phyloP scores from a whole-genome alignment of 1,140 invertebrate genomes.

The Papilio machaon region DNA sequence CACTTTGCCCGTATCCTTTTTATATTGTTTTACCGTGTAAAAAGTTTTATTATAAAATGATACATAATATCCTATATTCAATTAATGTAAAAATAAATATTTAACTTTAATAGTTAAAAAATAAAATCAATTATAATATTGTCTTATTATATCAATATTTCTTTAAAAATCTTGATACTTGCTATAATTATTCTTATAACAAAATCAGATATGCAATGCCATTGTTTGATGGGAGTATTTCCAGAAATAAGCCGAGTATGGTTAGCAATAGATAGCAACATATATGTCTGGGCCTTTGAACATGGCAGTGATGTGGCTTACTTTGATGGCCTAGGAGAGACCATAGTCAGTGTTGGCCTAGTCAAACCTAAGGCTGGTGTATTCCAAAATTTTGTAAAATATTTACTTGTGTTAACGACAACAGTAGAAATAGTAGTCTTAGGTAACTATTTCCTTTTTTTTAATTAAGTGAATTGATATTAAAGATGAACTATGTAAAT shows the following conservation, averaged over 20 bases:
- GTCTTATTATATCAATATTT: neutral
- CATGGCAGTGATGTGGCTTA: slow-evolving; percentile 95
- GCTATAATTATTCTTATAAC: slow-evolving; percentile 49
- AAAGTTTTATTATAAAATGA: neutral
- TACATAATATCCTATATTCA: neutral
- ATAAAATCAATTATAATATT: neutral
- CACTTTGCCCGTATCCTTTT: slow-evolving; percentile 95
- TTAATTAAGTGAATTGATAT: slow-evolving; percentile 27
- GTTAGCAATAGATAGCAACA: slow-evolving; percentile 98
- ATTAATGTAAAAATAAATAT: too few species aligned
- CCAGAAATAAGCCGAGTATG: slow-evolving; percentile 97
- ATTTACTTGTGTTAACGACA: slow-evolving; percentile 94
- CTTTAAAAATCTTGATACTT: neutral
- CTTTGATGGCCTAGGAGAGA: slow-evolving; percentile 95
- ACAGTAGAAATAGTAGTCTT: slow-evolving; percentile 96
- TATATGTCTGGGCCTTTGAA: slow-evolving; percentile 98
- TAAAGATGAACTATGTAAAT: slow-evolving; percentile 22
- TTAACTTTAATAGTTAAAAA: too few species aligned
- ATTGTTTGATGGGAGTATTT: slow-evolving; percentile 98
- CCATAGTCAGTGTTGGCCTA: slow-evolving; percentile 93
- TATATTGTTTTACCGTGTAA: neutral
- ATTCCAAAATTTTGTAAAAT: slow-evolving; percentile 96
- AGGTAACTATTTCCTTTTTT: slow-evolving; percentile 86
- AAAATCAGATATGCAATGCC: slow-evolving; percentile 92
- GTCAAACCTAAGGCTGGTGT: slow-evolving; percentile 93